Evolutionary conservation across 2,888 invertebrate species (phyloP), one percentile per base, ranked within the genome.

Genomic region (Acanthosepion lycidas): DNA sequence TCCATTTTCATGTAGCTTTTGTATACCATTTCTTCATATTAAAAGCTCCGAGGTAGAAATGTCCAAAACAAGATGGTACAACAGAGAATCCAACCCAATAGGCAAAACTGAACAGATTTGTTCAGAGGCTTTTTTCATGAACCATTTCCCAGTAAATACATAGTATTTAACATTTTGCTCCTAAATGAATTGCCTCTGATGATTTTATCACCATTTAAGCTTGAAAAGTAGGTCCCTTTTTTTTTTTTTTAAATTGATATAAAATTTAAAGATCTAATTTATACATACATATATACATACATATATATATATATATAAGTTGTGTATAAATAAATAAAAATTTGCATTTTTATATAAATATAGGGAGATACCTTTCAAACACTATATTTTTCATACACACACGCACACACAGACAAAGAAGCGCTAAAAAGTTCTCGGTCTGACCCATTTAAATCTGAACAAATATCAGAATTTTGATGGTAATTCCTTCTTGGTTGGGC

Each of bases 271-370:
- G n/a, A 78, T n/a, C 59, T 59, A 59, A 78, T 78, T 18, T 78
- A n/a, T 78, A 78, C n/a, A 6, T 55, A 18, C 20, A 55, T 55
- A 55, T 55, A 42, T 42, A 23, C 2, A 42, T 42, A 42, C 2
- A 42, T 78, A 33, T 78, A 78, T 78, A 78, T 78, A 78, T n/a
- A 78, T 59, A 59, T 23, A 59, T 20, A 23, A n/a, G n/a, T n/a
- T 23, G 59, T 59, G 59, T 6, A 59, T 59, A 59, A 59, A 59
- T 59, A 59, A 59, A 59, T 59, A 23, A 51, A 51, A 59, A 33
- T 33, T 78, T 78, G 78, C n/a, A 78, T n/a, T 78, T n/a, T 78
- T n/a, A 78, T 78, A 78, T 78, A n/a, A 78, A 78, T 78, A 78
- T 78, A 78, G 78, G 78, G n/a, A n/a, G 15, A 12, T n/a, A 78